phyloP scores from a whole-genome alignment of 2,888 invertebrate genomes.

The Drosophila lacicola region DNA sequence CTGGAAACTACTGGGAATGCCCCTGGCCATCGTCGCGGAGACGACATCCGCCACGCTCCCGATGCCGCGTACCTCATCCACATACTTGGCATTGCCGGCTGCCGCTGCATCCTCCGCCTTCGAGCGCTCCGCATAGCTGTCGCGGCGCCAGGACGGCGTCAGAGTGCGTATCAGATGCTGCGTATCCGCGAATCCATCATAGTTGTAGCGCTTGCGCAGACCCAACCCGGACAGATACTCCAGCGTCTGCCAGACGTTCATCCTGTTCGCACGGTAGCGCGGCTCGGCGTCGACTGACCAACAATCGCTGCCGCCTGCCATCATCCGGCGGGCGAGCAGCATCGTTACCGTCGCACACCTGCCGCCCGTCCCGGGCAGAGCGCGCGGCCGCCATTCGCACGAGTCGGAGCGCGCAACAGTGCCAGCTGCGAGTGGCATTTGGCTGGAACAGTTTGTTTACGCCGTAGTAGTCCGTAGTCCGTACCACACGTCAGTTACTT shows the following conservation, averaged over 20 bases:
- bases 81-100: slow-evolving; percentile 42
- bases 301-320: slow-evolving; percentile 70
- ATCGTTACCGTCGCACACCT: slow-evolving; percentile 81
- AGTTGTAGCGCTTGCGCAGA: slow-evolving; percentile 81
- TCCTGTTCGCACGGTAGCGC: slow-evolving; percentile 81
- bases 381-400: slow-evolving; percentile 57
- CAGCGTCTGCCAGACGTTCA: slow-evolving; percentile 84
- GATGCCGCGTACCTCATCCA: slow-evolving; percentile 28
- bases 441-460: slow-evolving; percentile 47
- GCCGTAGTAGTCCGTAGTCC: slow-evolving; percentile 16
- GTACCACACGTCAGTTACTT: slow-evolving; percentile 31
- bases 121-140: slow-evolving; percentile 79
- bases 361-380: slow-evolving; percentile 40
- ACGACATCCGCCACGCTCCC: slow-evolving; percentile 34
- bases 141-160: slow-evolving; percentile 79
- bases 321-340: slow-evolving; percentile 82
- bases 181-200: slow-evolving; percentile 82
- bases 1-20: slow-evolving; percentile 39
- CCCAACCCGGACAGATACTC: slow-evolving; percentile 81
- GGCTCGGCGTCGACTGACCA: slow-evolving; percentile 83
- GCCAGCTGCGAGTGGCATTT: slow-evolving; percentile 60
- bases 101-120: slow-evolving; percentile 55
- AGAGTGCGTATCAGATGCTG: slow-evolving; percentile 77
- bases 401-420: slow-evolving; percentile 71
- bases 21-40: slow-evolving; percentile 30